Evolutionary conservation across 2,888 invertebrate genomes (phyloP).

Genomic region (Lacanobia wlatinum): DNA sequence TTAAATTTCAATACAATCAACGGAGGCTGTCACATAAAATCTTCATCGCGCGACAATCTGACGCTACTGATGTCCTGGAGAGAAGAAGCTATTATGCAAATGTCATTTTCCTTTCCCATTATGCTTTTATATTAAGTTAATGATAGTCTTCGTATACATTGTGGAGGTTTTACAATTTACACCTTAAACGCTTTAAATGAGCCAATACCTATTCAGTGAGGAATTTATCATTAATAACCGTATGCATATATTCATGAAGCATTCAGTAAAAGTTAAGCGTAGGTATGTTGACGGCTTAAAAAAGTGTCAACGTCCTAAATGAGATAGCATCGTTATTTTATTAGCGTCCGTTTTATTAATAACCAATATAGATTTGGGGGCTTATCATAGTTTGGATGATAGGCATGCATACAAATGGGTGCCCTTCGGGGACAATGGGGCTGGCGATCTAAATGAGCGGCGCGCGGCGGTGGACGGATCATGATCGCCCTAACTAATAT

Average conservation of each 20-base stretch:
- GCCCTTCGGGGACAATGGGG: slow-evolving; percentile 68
- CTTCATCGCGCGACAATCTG: slow-evolving; percentile 41
- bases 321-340: slow-evolving; percentile 58
- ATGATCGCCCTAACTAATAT: slow-evolving; percentile 67
- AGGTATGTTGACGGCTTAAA: slow-evolving; percentile 50
- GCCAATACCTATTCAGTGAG: slow-evolving; percentile 52
- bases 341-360: slow-evolving; percentile 67
- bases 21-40: slow-evolving; percentile 61
- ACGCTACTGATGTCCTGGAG: slow-evolving; percentile 22
- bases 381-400: slow-evolving; percentile 65
- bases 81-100: slow-evolving; percentile 50
- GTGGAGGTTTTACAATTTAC: slow-evolving; percentile 49
- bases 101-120: slow-evolving; percentile 44
- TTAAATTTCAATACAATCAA: slow-evolving; percentile 67
- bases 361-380: slow-evolving; percentile 73
- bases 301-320: slow-evolving; percentile 63
- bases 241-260: slow-evolving; percentile 57
- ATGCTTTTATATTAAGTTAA: slow-evolving; percentile 44
- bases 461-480: slow-evolving; percentile 64
- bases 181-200: slow-evolving; percentile 48
- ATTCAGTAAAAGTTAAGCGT: slow-evolving; percentile 55
- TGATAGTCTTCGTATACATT: slow-evolving; percentile 28
- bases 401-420: slow-evolving; percentile 73
- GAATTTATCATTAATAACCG: slow-evolving; percentile 55
- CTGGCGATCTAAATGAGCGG: slow-evolving; percentile 68